Evolutionary conservation across 2,888 invertebrate genomes (phyloP).

Genomic region (Troides helena): DNA sequence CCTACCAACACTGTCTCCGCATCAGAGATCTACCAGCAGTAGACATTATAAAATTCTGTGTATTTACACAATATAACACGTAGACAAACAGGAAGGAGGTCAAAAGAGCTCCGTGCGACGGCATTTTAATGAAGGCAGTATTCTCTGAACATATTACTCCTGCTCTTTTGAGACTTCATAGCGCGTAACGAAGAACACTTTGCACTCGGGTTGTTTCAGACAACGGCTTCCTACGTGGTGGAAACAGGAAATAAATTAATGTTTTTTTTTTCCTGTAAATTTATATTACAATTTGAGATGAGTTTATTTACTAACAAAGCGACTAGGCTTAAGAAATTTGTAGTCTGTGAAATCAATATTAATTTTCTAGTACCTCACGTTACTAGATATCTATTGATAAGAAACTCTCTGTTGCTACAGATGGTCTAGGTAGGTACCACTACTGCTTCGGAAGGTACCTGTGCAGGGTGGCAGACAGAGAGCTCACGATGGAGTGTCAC

Average conservation of each 20-base stretch:
- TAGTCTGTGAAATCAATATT: neutral
- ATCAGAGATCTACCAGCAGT: no score
- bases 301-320: neutral
- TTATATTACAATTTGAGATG: neutral
- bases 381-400: neutral
- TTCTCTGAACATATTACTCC: neutral
- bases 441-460: no score
- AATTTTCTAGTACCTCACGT: neutral
- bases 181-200: neutral
- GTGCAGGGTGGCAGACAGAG: no score
- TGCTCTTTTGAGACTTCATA: neutral
- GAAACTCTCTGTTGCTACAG: neutral
- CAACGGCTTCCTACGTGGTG: neutral
- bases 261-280: neutral
- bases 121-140: slow-evolving; percentile 20
- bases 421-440: no score
- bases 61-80: neutral
- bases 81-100: neutral
- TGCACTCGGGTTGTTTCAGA: neutral
- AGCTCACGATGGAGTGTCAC: no score
- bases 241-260: neutral
- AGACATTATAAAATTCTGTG: no score
- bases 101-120: slow-evolving; percentile 12
- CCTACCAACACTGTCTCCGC: no score
- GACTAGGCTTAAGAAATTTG: no score